A percentile compares a stretch with the other conserved stretches of the same genome.
Evolutionary conservation across 2,797 vertebrate species (phyloP).

Genomic region (Uromys caudimaculatus): DNA sequence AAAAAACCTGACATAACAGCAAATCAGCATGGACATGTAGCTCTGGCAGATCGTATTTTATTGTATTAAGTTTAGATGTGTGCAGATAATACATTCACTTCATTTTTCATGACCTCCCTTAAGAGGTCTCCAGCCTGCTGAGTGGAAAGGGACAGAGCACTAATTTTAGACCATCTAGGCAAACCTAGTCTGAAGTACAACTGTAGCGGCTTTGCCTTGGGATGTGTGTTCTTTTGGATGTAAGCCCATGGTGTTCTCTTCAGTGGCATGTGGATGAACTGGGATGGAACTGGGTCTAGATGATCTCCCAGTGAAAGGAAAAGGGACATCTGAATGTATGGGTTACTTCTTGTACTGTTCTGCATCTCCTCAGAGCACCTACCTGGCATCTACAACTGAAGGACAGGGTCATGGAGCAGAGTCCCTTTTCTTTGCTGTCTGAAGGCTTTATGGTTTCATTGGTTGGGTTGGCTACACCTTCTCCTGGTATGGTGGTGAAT

Average conservation of each 20-base stretch:
- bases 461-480: neutral
- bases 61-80: conserved; percentile 49
- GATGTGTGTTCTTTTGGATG: neutral
- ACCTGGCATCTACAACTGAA: neutral
- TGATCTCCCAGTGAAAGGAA: neutral
- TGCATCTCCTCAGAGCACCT: neutral
- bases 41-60: conserved; percentile 30
- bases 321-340: neutral
- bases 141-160: neutral
- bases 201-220: neutral
- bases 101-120: neutral
- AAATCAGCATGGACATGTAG: neutral
- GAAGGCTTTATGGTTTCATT: neutral
- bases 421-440: neutral
- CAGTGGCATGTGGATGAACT: neutral
- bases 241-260: neutral
- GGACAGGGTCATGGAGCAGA: neutral
- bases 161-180: neutral
- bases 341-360: neutral
- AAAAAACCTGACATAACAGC: neutral
- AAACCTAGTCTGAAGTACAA: neutral
- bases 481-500: neutral
- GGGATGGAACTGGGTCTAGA: neutral
- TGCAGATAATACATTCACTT: conserved; percentile 47
- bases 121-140: neutral